Evolutionary conservation across 1,140 invertebrate species (phyloP).

Genomic region (Nasonia giraulti): DNA sequence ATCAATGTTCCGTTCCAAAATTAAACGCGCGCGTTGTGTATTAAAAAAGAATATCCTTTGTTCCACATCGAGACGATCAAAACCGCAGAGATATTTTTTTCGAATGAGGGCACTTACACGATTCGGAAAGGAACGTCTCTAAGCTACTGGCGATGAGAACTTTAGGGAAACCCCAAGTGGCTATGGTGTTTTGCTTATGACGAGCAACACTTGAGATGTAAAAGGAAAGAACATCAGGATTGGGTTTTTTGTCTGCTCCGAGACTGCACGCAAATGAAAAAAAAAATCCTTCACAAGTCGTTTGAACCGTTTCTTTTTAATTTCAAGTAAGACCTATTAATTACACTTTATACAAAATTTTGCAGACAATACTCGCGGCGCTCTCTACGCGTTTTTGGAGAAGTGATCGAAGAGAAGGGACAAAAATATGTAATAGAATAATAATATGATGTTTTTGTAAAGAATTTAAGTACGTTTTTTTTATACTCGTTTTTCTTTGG

Average conservation of each 20-base stretch:
- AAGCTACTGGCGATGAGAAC: constrained; percentile 32
- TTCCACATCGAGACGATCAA: not conserved
- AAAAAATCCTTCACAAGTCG: not conserved
- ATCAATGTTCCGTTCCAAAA: not conserved
- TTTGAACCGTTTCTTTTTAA: not conserved
- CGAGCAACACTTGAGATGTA: constrained; percentile 14
- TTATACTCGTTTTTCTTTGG: not conserved
- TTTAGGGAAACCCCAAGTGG: constrained; percentile 13
- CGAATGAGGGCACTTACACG: not conserved
- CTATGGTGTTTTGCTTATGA: constrained; percentile 37
- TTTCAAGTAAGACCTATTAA: constrained; percentile 25
- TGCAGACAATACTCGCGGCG: constrained; percentile 49
- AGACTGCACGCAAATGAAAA: no score
- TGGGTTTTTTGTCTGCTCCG: not conserved
- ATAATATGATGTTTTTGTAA: not conserved
- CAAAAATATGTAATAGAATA: constrained; percentile 55
- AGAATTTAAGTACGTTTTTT: constrained; percentile 27
- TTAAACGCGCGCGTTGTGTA: not conserved
- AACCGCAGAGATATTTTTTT: constrained; percentile 13
- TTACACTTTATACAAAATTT: constrained; percentile 62
- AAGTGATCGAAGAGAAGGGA: not conserved
- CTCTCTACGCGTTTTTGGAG: not conserved
- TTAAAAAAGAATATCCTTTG: not conserved
- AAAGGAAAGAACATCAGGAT: constrained; percentile 9
- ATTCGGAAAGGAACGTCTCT: not conserved